A percentile compares a stretch with the other conserved stretches of the same genome.
Evolutionary conservation across 2,888 invertebrate species (phyloP).

Genomic region (Disparrhopalites patrizii): DNA sequence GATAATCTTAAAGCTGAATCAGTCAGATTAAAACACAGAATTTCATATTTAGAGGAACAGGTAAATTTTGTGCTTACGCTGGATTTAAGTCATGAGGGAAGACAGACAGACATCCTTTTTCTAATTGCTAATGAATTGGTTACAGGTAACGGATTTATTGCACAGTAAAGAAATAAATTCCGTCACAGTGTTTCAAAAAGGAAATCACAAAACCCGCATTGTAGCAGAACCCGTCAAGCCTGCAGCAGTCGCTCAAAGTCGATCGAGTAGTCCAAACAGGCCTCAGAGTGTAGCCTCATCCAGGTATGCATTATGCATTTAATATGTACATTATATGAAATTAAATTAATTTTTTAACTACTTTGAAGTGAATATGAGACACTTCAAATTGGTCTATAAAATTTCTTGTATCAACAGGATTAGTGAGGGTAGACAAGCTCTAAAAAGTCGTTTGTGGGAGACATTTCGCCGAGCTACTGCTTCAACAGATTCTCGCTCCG

Average conservation of each 20-base stretch:
- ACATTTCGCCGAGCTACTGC: constrained; percentile 47
- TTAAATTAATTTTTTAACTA: background rate
- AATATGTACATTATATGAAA: no score
- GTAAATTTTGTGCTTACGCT: no score
- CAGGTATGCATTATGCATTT: constrained; percentile 31
- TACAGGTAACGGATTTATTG: constrained; percentile 45
- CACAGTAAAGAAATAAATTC: constrained; percentile 44
- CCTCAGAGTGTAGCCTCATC: constrained; percentile 47
- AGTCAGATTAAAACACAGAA: constrained; percentile 77
- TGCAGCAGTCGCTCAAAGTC: constrained; percentile 16
- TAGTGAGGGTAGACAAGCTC: constrained; percentile 46
- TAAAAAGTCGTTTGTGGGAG: constrained; percentile 48
- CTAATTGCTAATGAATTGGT: background rate
- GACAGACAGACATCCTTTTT: background rate
- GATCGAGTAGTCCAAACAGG: constrained; percentile 40
- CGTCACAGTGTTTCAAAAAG: constrained; percentile 48
- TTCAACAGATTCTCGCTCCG: constrained; percentile 46
- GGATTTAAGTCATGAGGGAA: no score
- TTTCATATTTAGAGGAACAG: constrained; percentile 85
- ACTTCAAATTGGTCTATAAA: background rate
- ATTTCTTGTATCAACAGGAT: constrained; percentile 29
- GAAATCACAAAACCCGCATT: constrained; percentile 47
- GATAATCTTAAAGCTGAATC: constrained; percentile 65
- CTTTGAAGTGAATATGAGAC: background rate
- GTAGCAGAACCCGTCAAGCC: constrained; percentile 43